Evolutionary conservation across 2,113 vertebrate genomes (phyloP).

Genomic region (Cathartes aura): DNA sequence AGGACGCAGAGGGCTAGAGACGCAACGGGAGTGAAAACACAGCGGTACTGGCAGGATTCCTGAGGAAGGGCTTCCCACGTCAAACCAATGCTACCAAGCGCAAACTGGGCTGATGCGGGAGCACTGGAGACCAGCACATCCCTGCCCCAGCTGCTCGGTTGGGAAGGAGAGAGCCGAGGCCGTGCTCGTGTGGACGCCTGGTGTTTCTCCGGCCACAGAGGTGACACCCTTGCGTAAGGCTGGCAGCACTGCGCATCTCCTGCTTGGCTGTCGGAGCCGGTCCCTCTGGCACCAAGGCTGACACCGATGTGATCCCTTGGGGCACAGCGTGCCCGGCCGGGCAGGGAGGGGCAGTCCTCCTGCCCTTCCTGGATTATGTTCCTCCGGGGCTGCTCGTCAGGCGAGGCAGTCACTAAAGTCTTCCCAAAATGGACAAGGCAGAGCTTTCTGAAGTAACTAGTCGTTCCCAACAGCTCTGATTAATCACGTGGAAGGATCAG

Average conservation of each 20-base stretch:
- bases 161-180: neutral
- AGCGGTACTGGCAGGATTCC: neutral
- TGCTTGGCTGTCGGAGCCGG: neutral
- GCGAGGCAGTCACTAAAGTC: neutral
- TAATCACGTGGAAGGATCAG: neutral
- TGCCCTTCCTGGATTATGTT: neutral
- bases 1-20: neutral
- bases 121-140: neutral
- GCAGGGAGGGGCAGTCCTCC: too few species aligned
- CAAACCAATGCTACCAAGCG: rapidly evolving
- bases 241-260: neutral
- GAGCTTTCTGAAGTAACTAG: neutral
- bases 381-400: neutral
- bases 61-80: neutral
- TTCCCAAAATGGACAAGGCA: neutral
- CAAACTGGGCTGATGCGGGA: neutral
- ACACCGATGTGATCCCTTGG: rapidly evolving
- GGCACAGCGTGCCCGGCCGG: rapidly evolving
- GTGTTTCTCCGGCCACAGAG: rapidly evolving
- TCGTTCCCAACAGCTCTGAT: neutral
- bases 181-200: rapidly evolving
- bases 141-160: neutral
- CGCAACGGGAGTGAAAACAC: rapidly evolving
- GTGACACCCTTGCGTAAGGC: neutral
- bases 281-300: neutral